Percentiles rank a stretch among this genome's conserved stretches.
phyloP scores from a whole-genome alignment of 2,888 invertebrate species.

The Stenoptilia bipunctidactyla region DNA sequence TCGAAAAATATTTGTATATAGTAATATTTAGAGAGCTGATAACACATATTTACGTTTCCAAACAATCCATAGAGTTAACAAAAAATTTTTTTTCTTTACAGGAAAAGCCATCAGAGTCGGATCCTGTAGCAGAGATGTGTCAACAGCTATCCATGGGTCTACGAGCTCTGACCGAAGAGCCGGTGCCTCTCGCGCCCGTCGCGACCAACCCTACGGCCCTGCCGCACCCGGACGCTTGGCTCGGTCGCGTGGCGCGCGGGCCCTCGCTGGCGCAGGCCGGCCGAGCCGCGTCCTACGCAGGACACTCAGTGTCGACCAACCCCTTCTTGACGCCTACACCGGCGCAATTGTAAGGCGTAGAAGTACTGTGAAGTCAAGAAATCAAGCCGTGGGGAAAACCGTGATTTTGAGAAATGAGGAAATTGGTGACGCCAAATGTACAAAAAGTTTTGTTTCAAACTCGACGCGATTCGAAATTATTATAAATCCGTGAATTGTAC shows the following conservation, averaged over 20 bases:
- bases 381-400: too few relatives aligned
- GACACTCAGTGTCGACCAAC: conserved; percentile 28
- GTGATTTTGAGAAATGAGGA: too few relatives aligned
- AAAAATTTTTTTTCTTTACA: conserved; percentile 6
- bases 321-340: conserved; percentile 26
- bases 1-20: too few relatives aligned
- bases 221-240: conserved; percentile 88
- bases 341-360: conserved; percentile 18
- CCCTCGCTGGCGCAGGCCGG: conserved; percentile 66
- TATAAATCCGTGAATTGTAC: too few relatives aligned
- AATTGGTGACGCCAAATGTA: too few relatives aligned
- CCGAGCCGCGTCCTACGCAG: conserved; percentile 37
- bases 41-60: too few relatives aligned
- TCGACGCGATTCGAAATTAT: too few relatives aligned
- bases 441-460: too few relatives aligned
- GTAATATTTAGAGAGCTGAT: too few relatives aligned
- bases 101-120: conserved; percentile 22
- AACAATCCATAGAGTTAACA: too few relatives aligned
- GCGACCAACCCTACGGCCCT: conserved; percentile 46
- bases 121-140: conserved; percentile 83
- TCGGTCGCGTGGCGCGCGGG: conserved; percentile 77
- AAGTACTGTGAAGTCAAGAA: too few relatives aligned
- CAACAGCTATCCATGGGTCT: conserved; percentile 83
- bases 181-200: conserved; percentile 25
- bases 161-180: conserved; percentile 76